Evolutionary conservation across 1,140 invertebrate genomes (phyloP), one percentile per base, ranked within the genome.

Genomic region (Physella acuta): DNA sequence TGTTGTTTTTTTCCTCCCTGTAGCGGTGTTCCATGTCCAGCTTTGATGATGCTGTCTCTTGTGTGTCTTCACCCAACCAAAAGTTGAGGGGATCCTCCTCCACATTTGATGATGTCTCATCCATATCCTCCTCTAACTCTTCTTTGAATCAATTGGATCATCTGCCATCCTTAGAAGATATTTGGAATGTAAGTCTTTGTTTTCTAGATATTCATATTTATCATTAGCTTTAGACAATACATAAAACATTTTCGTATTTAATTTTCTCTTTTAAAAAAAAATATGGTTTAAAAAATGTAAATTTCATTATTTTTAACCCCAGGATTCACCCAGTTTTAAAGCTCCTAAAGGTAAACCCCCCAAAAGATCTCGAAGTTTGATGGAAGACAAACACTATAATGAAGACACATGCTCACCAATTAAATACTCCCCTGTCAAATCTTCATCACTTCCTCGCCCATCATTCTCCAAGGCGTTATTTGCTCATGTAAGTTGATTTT

Each of bases 361-460:
- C 2, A 68, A 68, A 37, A 2, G 66, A 5, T 53, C 55, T 11
- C 33, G 39, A 24, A 59, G 55, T 37, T 1, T 60, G 36, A 55
- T 51, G 20, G 66, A 68, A 5, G 55, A 68, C 28, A 68, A 60
- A 51, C 66, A 59, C 11, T 60, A 5, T 56, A 68, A 56, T 36
- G 81, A 82, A 64, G 80, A 81, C 33, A 76, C 82, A 73, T 78
- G 87, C 85, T 70, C 86, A 82, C 70, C 80, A 31, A 77, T 85
- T 71, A 81, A 79, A 73, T 81, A 81, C 59, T 80, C 79, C 36
- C 77, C 78, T 17, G 74, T 76, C 20, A 81, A 80, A 67, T 72
- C 68, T 28, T 70, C 71, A 28, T 60, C 66, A 3, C 14, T 59
- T 17, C 34, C 36, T 8, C 28, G 56, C 14, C 66, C 66, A 0